These are phyloP conservation scores for Drosophila navojoa DNA, from an alignment of 1,140 invertebrate genomes.

Conservation along the genomic window DNA sequence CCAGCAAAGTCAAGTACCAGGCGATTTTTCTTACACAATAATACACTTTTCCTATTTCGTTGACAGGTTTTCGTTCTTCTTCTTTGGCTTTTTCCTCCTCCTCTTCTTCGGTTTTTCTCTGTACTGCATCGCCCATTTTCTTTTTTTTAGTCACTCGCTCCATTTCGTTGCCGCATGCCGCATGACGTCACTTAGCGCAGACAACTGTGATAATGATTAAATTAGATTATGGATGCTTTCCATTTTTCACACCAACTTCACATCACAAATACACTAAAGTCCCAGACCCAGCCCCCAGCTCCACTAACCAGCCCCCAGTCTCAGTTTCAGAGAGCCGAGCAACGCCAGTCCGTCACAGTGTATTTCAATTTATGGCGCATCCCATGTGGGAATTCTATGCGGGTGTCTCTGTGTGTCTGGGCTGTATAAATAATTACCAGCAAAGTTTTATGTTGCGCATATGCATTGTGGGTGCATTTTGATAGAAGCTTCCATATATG, in stretches of 20 bases:
- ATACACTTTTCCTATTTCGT: constrained; percentile 78
- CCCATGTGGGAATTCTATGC: constrained; percentile 71
- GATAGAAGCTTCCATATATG: constrained; percentile 2
- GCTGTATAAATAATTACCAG: constrained; percentile 76
- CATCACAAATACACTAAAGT: constrained; percentile 19
- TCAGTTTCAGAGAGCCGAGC: no score
- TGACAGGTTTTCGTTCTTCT: constrained; percentile 73
- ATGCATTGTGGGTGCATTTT: constrained; percentile 38
- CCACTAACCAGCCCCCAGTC: no score
- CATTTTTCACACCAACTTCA: constrained; percentile 75
- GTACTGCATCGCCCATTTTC: background rate
- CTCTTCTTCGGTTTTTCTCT: constrained; percentile 2
- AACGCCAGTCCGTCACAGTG: constrained; percentile 25
- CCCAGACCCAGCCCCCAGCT: background rate
- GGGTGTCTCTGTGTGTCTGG: constrained; percentile 51
- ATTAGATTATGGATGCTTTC: constrained; percentile 81
- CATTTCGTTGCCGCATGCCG: constrained; percentile 30
- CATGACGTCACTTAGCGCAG: constrained; percentile 79
- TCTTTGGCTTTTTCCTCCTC: no score
- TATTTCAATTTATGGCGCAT: constrained; percentile 70
- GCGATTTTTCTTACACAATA: constrained; percentile 80
- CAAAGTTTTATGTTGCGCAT: constrained; percentile 76
- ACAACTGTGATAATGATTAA: constrained; percentile 81
- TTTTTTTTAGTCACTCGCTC: constrained; percentile 4
- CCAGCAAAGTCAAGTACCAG: constrained; percentile 69